Evolutionary conservation across 1,140 invertebrate species (phyloP), one percentile per base, ranked within the genome.

Genomic region (Neuroterus valhalla): DNA sequence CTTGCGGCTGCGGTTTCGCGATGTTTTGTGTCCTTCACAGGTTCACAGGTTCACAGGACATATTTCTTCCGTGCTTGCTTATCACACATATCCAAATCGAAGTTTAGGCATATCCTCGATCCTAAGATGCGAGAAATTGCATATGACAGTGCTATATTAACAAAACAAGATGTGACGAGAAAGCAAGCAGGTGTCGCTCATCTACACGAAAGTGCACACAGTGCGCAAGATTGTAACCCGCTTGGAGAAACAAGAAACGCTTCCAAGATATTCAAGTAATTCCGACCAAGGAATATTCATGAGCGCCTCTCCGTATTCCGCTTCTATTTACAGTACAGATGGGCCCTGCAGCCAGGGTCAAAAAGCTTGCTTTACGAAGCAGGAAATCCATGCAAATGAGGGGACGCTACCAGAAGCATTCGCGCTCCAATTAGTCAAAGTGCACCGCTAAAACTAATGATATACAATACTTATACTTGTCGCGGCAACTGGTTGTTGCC

Each of bases 381-480:
- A 82, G 84, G 74, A 86, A 89, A 90, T 88, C 86, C 82, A 88
- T 85, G 85, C 82, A 84, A 86, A 88, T 89, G 85, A 84, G 84
- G 85, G 75, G 71, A 45, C 72, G 77, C 80, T 84, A 86, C 77
- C 78, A 79, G 70, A 79, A 74, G 77, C 76, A 82, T 84, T 80
- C 82, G 85, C 80, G 81, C 82, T 89, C 87, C 87, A 89, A 90
- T 90, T 89, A 89, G 86, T 80, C 81, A 78, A 86, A 89, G 82
- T 89, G 85, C 85, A 85, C 71, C 71, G 62, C 83, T 73, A 83
- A 84, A 84, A 72, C 78, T 71, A 73, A 75, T 71, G 68, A 74
- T 78, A 79, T 80, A 79, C 77, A 79, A 80, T 79, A 78, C 70
- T 76, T 68, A 78, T 76, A 80, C 81, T 81, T 75, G 77, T 74